Evolutionary conservation across 2,797 vertebrate genomes (phyloP).

Genomic region (Craterocephalus amniculus): DNA sequence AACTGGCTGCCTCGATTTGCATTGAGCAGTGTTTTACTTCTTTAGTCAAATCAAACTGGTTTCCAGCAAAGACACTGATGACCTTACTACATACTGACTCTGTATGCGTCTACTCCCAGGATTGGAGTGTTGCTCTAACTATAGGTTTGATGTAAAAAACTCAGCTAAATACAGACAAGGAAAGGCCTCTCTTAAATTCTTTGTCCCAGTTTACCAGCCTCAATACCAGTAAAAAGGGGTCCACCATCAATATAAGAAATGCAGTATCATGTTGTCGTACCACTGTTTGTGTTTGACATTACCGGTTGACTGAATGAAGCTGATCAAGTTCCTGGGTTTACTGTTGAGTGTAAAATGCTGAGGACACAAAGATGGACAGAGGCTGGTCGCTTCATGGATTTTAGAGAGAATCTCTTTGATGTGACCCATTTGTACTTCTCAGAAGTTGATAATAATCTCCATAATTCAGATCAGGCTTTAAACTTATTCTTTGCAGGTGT

Average conservation of each 20-base stretch:
- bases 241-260: neutral
- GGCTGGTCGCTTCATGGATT: conserved; percentile 27
- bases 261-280: conserved; percentile 15
- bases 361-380: conserved; percentile 19
- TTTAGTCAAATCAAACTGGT: conserved; percentile 56
- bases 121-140: conserved; percentile 73
- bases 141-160: conserved; percentile 77
- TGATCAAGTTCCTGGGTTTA: conserved; percentile 26
- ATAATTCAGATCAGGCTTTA: conserved; percentile 32
- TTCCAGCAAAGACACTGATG: conserved; percentile 11
- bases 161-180: conserved; percentile 77
- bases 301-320: neutral
- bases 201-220: conserved; percentile 33
- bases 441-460: conserved; percentile 13
- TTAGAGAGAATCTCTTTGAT: conserved; percentile 31
- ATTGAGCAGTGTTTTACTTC: conserved; percentile 33
- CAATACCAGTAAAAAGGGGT: conserved; percentile 14
- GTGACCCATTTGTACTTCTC: conserved; percentile 28
- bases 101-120: too few relatives aligned
- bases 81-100: conserved; percentile 19
- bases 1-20: conserved; percentile 43
- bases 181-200: conserved; percentile 65
- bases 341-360: conserved; percentile 11
- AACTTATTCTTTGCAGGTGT: conserved; percentile 37
- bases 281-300: conserved; percentile 19